These are phyloP conservation scores for Nymphalis urticae DNA, from an alignment of 2,888 invertebrate species.

Conservation along the genomic window DNA sequence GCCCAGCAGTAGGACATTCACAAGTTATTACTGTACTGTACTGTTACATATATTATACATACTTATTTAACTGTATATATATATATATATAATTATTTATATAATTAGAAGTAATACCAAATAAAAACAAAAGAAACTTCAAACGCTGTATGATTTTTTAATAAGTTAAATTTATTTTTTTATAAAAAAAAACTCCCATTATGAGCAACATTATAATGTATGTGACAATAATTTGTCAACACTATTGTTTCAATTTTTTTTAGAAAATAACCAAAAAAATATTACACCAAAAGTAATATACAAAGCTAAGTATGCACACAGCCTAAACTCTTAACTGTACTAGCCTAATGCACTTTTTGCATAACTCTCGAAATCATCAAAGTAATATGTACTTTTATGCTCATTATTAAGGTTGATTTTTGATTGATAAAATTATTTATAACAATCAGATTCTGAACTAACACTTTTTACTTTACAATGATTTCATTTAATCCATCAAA, in stretches of 20 bases:
- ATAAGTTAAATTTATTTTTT: too few species aligned
- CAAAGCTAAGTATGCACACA: slow-evolving; percentile 19
- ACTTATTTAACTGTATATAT: too few species aligned
- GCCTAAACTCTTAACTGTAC: slow-evolving; percentile 33
- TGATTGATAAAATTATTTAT: slow-evolving; percentile 9
- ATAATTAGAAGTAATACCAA: too few species aligned
- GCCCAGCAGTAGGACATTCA: too few species aligned
- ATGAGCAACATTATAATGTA: too few species aligned
- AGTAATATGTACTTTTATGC: slow-evolving; percentile 18
- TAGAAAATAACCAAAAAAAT: background rate
- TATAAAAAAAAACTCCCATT: too few species aligned
- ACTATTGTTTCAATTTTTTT: too few species aligned
- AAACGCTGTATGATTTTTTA: background rate
- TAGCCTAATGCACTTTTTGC: slow-evolving; percentile 38
- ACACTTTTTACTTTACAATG: slow-evolving; percentile 19
- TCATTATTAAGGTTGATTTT: slow-evolving; percentile 6
- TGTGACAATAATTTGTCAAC: too few species aligned
- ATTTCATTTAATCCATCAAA: background rate
- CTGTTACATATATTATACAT: too few species aligned
- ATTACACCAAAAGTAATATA: background rate
- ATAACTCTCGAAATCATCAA: slow-evolving; percentile 14
- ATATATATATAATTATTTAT: too few species aligned
- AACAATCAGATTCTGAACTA: slow-evolving; percentile 18
- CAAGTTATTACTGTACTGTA: too few species aligned
- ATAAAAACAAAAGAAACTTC: background rate